Evolutionary conservation across 1,140 invertebrate species (phyloP).

Genomic region (Aleiodes sp.): DNA sequence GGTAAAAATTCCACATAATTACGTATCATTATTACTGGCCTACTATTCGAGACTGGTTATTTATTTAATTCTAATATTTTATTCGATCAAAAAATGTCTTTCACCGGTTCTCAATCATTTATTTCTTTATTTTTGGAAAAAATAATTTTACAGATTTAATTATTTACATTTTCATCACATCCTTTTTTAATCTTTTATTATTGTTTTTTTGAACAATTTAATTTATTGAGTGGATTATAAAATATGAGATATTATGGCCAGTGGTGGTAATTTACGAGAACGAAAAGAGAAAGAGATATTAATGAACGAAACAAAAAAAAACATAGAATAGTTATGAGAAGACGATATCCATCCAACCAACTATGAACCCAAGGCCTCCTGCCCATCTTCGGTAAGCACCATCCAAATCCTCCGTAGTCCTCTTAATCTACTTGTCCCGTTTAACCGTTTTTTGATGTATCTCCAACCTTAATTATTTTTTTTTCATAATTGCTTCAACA

Average conservation of each 20-base stretch:
- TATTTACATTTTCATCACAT: neutral
- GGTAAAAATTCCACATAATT: conserved; percentile 5
- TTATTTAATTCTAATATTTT: too few species aligned
- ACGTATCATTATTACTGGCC: conserved; percentile 21
- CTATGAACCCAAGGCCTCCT: conserved; percentile 66
- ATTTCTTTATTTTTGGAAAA: neutral
- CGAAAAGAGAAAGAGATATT: conserved; percentile 38
- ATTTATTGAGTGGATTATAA: neutral
- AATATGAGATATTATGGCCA: neutral
- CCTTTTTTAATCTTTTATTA: too few species aligned
- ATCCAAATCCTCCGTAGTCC: conserved; percentile 65
- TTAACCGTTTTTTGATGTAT: conserved; percentile 49
- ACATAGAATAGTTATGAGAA: conserved; percentile 53
- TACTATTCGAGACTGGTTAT: too few species aligned
- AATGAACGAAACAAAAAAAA: conserved; percentile 49
- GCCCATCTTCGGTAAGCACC: conserved; percentile 67
- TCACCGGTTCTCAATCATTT: too few species aligned
- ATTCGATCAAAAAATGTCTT: too few species aligned
- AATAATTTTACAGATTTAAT: neutral
- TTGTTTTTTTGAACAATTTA: neutral
- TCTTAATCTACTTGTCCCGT: conserved; percentile 64
- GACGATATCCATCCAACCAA: conserved; percentile 66
- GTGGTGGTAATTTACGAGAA: neutral
- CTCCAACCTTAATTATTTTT: conserved; percentile 26
- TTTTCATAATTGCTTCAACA: conserved; percentile 23